Base-by-base conservation (phyloP, 2,797 vertebrate genomes). In the Tauraco hartlaubi region DNA sequence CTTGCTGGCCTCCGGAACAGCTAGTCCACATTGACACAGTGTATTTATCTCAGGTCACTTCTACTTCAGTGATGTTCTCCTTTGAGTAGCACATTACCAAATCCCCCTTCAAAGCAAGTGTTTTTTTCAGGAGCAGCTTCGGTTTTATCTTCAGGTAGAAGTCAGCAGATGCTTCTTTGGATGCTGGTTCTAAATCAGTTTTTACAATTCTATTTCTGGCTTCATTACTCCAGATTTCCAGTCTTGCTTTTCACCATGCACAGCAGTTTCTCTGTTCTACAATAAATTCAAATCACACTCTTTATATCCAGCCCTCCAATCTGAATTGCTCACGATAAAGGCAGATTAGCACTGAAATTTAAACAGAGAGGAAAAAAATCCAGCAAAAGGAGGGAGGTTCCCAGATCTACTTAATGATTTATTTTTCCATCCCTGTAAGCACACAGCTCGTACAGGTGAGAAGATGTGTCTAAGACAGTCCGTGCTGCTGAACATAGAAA, bases 121-220 rank as follows among this genome's bases (percentile, higher is more conserved):
- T 44, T 9, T 29, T 88, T 84, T 85, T 81, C 59, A 81, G 75
- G 28, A 93, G 46, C 41, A 77, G 88, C 35, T 85, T 88, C 74
- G 21, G 49, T 90, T 96, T 67, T 81, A 61, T 73, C 92, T 81
- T 63, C 73, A 85, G 80, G 37, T 67, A 12, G 77, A 93, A 93
- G 66, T 78, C 80, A 87, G 93, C 93, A 96, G 93, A 85, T 93
- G 90, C 83, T 95, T 79, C 88, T 82, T 82, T 68, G 63, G 59
- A 88, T 79, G 85, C 52, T 56, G 58, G 69, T 89, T 88, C 92
- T 96, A 88, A 94, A 91, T 88, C 80, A 86, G 68, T 43, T 92
- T 96, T 96, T 94, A 94, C 68, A 49, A 80, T 89, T 92, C 79
- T 88, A 44, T 88, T 94, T 95, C 94, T 92, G 59, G 90, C 67